Evolutionary conservation across 2,113 vertebrate genomes (phyloP).

Genomic region (Riparia riparia): DNA sequence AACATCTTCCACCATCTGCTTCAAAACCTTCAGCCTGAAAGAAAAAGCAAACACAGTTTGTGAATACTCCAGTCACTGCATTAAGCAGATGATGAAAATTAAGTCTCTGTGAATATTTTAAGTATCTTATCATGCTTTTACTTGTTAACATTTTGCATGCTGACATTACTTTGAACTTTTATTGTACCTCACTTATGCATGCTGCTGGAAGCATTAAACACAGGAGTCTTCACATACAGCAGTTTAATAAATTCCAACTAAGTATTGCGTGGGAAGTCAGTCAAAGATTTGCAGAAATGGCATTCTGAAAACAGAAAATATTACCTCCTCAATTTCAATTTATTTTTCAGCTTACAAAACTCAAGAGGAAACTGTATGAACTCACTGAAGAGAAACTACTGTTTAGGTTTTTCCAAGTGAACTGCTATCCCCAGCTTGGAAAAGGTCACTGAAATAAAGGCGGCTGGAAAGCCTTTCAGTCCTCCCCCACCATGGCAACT

Average conservation of each 20-base stretch:
- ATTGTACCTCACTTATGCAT: constrained; percentile 27
- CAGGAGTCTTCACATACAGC: background rate
- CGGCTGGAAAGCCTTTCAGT: background rate
- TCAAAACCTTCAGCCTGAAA: constrained; percentile 69
- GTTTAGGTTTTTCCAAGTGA: background rate
- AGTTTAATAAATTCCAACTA: constrained; percentile 53
- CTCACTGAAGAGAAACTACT: background rate
- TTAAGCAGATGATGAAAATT: background rate
- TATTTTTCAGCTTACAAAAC: constrained; percentile 19
- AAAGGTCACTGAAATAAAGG: constrained; percentile 42
- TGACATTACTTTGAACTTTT: constrained; percentile 23
- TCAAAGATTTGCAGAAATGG: constrained; percentile 14
- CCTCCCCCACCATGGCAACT: background rate
- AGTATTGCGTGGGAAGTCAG: background rate
- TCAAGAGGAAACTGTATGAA: background rate
- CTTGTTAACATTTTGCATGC: constrained; percentile 11
- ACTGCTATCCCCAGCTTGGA: background rate
- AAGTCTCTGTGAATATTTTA: background rate
- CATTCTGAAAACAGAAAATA: constrained; percentile 41
- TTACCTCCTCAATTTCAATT: background rate
- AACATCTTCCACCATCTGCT: constrained; percentile 94
- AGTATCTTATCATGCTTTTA: background rate
- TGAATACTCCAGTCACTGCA: background rate
- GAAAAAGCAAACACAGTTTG: constrained; percentile 23
- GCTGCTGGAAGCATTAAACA: constrained; percentile 35